These are phyloP conservation scores for Zaprionus kolodkinae DNA, from an alignment of 1,140 invertebrate species.

Conservation along the genomic window DNA sequence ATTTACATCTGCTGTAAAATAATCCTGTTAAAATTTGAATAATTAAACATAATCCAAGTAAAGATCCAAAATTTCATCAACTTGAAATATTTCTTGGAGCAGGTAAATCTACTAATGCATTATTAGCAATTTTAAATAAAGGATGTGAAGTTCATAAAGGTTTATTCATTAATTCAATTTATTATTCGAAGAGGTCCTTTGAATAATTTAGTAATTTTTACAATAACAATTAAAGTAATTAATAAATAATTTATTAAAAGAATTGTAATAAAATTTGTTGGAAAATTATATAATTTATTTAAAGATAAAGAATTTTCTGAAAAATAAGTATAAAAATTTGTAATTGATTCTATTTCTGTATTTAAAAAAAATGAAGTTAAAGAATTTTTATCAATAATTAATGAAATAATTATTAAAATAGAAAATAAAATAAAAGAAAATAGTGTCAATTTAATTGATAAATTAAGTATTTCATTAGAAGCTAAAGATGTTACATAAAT, in stretches of 20 bases:
- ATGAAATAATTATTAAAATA: no score
- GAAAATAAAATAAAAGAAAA: no score
- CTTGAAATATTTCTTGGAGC: constrained; percentile 85
- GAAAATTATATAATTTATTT: constrained; percentile 84
- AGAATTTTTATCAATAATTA: no score
- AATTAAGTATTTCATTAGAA: no score
- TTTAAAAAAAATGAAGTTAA: no score
- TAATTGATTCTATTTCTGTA: no score
- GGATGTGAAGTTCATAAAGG: constrained; percentile 66
- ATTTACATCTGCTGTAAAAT: no score
- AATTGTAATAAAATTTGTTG: constrained; percentile 83
- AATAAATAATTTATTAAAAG: constrained; percentile 85
- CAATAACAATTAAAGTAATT: constrained; percentile 73
- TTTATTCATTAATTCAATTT: constrained; percentile 85
- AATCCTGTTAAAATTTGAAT: no score
- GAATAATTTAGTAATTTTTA: constrained; percentile 80
- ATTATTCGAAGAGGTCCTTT: constrained; percentile 84
- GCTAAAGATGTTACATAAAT: no score
- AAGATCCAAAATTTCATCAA: constrained; percentile 53
- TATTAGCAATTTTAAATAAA: constrained; percentile 82
- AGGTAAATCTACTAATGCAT: constrained; percentile 86
- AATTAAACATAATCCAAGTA: no score
- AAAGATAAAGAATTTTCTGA: constrained; percentile 67
- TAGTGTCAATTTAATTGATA: no score
- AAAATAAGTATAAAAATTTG: no score